Evolutionary conservation across 2,888 invertebrate genomes (phyloP).

Genomic region (Bellardia bayeri): DNA sequence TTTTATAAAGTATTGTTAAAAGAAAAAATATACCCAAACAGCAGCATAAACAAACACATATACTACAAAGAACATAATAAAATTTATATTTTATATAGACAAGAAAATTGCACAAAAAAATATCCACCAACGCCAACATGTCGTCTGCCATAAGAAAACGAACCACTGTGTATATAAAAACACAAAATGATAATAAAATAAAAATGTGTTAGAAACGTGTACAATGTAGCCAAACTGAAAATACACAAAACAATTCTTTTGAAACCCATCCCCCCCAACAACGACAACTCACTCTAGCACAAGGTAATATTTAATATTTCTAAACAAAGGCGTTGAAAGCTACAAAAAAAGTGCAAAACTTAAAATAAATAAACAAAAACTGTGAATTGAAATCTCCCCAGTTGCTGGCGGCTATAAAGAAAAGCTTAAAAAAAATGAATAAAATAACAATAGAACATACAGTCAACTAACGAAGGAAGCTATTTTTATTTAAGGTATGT

Average conservation of each 20-base stretch:
- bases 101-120: constrained; percentile 10
- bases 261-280: neutral
- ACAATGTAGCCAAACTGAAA: neutral
- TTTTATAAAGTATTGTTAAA: constrained; percentile 59
- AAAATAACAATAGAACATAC: neutral
- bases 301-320: neutral
- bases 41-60: constrained; percentile 2
- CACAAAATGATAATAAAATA: constrained; percentile 55
- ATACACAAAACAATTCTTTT: neutral
- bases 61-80: constrained; percentile 7
- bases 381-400: neutral
- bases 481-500: neutral
- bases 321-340: constrained; percentile 14
- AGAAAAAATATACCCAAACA: constrained; percentile 20
- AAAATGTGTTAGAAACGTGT: constrained; percentile 65
- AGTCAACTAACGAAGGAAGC: neutral
- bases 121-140: constrained; percentile 62
- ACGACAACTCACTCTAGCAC: neutral
- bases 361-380: neutral
- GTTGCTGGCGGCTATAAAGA: neutral
- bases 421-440: neutral
- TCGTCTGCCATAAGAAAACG: constrained; percentile 54
- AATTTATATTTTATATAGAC: neutral
- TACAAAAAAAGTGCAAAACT: constrained; percentile 8
- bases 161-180: neutral